Evolutionary conservation across 2,113 vertebrate species (phyloP).

Genomic region (Macrotis lagotis): DNA sequence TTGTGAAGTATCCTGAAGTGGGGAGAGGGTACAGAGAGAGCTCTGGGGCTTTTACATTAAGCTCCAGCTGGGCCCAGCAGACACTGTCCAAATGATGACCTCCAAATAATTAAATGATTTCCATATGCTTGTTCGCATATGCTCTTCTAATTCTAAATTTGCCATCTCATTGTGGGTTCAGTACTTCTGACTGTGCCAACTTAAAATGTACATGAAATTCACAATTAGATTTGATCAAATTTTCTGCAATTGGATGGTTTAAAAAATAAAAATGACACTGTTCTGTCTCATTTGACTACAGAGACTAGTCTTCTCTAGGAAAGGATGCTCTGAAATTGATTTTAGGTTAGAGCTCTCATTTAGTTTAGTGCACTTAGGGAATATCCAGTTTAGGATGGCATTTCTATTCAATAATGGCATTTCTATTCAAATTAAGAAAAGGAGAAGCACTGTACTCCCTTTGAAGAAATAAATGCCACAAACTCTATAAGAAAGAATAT

Average conservation of each 20-base stretch:
- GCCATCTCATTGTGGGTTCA: conserved; percentile 30
- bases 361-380: not conserved
- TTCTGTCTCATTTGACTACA: not conserved
- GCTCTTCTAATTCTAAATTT: conserved; percentile 50
- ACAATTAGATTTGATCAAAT: not conserved
- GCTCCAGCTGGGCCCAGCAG: conserved; percentile 52
- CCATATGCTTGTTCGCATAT: conserved; percentile 39
- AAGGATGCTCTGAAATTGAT: not conserved
- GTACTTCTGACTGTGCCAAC: conserved; percentile 25
- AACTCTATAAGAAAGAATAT: not conserved
- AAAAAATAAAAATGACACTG: not conserved
- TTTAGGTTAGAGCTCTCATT: conserved; percentile 51
- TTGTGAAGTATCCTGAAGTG: conserved; percentile 33
- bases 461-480: not conserved
- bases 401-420: conserved; percentile 3
- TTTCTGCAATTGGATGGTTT: conserved; percentile 12
- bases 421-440: conserved; percentile 2
- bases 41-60: conserved; percentile 65
- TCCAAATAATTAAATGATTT: conserved; percentile 70
- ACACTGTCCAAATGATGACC: conserved; percentile 66
- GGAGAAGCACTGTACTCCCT: conserved; percentile 12
- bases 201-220: conserved; percentile 17
- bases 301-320: conserved; percentile 15
- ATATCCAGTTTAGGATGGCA: conserved; percentile 16
- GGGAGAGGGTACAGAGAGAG: not conserved